Conservation (phyloP, 2,113 vertebrate genomes). For the Lutjanus erythropterus region DNA sequence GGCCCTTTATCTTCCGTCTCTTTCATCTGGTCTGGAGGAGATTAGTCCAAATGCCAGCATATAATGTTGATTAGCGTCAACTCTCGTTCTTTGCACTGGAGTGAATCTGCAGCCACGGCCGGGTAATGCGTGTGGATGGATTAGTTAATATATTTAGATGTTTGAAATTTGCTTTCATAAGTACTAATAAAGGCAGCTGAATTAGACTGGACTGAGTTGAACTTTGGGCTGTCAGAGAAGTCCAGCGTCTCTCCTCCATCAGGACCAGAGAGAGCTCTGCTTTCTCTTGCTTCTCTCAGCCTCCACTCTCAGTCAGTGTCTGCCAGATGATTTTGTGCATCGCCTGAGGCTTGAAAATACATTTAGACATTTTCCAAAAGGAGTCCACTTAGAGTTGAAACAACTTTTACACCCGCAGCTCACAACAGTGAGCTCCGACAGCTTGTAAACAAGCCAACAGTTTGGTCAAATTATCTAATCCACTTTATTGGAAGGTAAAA, state of each 20-base stretch:
- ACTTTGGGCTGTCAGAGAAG: background rate
- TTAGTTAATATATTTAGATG: background rate
- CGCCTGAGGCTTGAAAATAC: background rate
- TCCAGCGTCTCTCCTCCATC: background rate
- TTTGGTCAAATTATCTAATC: no score
- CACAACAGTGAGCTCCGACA: background rate
- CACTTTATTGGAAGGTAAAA: no score
- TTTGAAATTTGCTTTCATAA: constrained; percentile 16
- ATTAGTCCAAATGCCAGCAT: constrained; percentile 56
- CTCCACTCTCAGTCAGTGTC: background rate
- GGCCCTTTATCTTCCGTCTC: constrained; percentile 48
- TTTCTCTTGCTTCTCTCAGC: background rate
- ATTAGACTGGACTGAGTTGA: background rate
- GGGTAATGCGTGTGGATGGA: constrained; percentile 21
- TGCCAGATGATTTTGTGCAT: background rate
- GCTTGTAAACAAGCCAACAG: background rate
- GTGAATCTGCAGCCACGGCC: constrained; percentile 12
- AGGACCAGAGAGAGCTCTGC: background rate
- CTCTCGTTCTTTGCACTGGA: constrained; percentile 24
- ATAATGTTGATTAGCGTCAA: constrained; percentile 53
- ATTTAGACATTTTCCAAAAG: background rate
- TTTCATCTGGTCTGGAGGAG: constrained; percentile 58
- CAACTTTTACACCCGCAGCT: no score
- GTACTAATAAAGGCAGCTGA: background rate
- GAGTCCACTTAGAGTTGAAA: background rate